Percentiles rank a stretch among this genome's conserved stretches.
Evolutionary conservation across 64 coral and sea anemone species (phyloP).

Genomic region (Porites lutea): DNA sequence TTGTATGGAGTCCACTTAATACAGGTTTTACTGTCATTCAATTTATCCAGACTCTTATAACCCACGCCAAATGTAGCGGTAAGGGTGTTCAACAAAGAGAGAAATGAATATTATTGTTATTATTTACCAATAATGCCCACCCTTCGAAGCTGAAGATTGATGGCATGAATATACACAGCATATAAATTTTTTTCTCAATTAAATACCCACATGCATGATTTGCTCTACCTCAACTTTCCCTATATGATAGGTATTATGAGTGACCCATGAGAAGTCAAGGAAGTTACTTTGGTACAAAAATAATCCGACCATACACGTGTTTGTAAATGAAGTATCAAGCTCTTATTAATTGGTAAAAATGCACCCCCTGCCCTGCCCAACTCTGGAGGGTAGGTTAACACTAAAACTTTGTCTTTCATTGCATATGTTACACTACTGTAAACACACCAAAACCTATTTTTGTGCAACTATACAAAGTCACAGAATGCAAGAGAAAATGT

Average conservation of each 20-base stretch:
- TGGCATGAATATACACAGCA: no score
- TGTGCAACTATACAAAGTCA: not conserved
- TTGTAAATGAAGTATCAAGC: not conserved
- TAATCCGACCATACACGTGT: not conserved
- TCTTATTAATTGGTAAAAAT: not conserved
- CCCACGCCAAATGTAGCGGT: no score
- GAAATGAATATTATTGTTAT: no score
- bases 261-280: not conserved
- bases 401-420: not conserved
- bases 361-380: no score
- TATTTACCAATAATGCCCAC: no score
- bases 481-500: not conserved
- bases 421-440: not conserved
- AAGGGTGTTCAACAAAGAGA: no score
- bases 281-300: not conserved
- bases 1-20: no score
- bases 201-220: not conserved
- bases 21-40: no score
- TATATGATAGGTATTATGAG: slow-evolving; percentile 27
- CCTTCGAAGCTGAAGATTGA: no score
- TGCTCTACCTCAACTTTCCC: not conserved
- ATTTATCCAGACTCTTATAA: no score
- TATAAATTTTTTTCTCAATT: not conserved
- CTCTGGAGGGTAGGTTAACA: no score
- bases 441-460: not conserved